Evolutionary conservation across 1,140 invertebrate species (phyloP), one percentile per base, ranked within the genome.

Genomic region (Zaprionus ghesquierei): DNA sequence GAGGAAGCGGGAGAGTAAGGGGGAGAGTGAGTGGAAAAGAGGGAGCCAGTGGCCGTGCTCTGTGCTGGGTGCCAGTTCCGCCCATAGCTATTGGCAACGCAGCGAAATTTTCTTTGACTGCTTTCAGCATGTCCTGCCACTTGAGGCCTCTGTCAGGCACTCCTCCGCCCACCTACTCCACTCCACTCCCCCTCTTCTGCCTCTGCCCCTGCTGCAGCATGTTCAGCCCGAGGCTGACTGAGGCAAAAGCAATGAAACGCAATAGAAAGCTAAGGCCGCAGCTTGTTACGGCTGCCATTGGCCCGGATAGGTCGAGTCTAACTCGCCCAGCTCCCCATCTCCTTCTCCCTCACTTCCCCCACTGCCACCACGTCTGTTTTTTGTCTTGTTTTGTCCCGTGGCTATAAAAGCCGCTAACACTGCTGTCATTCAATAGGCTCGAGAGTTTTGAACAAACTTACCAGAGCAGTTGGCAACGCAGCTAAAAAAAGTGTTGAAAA

Each of bases 51-150:
- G 27, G 59, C 15, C 13, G 31, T 23, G 46, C 20, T 46, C 22
- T 8, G 15, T 50, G 44, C 20, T 29, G 59, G 59, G n/a, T 23
- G 15, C 46, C 15, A 46, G 20, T 1, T 27, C 41, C 18, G 41
- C 22, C 33, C 63, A 60, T 35, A 27, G 69, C 69, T 71, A 65
- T 56, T 70, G 65, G 44, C 72, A 65, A 60, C 46, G 25, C 69
- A 64, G 71, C 58, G 51, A 53, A 80, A 77, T 75, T 66, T 64
- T 50, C 65, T 74, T 77, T 56, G 60, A 79, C 74, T 79, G 53
- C 71, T 65, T 71, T 60, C 61, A 71, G 49, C 61, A 55, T 56
- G 68, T 55, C 62, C 51, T 70, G 56, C 53, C 50, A 61, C 49
- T 75, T 75, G 73, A 51, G 53, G 55, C 50, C 22, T 13, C 29